Evolutionary conservation across 2,888 invertebrate species (phyloP), one percentile per base, ranked within the genome.

Genomic region (Tethea ocularis): DNA sequence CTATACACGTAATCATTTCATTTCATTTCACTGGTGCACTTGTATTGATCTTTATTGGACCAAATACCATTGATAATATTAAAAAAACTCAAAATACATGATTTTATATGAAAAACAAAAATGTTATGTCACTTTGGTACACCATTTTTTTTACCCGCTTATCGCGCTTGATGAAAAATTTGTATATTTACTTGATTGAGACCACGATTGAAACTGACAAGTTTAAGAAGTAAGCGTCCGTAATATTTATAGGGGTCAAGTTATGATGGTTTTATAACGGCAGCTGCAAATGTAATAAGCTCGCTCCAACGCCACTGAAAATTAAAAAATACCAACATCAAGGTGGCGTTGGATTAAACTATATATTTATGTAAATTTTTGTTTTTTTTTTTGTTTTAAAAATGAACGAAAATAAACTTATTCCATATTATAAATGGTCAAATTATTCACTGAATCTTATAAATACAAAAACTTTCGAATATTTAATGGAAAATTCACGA

Each of bases 211-310:
- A n/a, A n/a, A n/a, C n/a, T n/a, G n/a, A n/a, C n/a, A n/a, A n/a
- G n/a, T n/a, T n/a, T n/a, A n/a, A n/a, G n/a, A n/a, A n/a, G 24
- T 24, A 46, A 20, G 8, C 1, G 17, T 46, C 20, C 20, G 7
- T 46, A 20, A 46, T 17, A 20, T 17, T 46, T 6, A 17, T 2
- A 17, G 41, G 17, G 17, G 1, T 20, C 20, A 17, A 2, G 20
- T 46, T 46, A 46, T 46, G 46, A 17, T 46, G 46, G 46, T 46
- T 20, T n/a, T 2, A 36, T n/a, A 36, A 7, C 46, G 46, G 46
- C 46, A 20, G 46, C 46, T 46, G 46, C 46, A 46, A 46, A 46
- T 46, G 46, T 46, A 46, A 46, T 46, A 46, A 46, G 20, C 20
- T 17, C 20, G 46, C 46, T 46, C 20, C n/a, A 15, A 46, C 46